phyloP scores from a whole-genome alignment of 2,113 vertebrate genomes.

The Eptesicus fuscus region DNA sequence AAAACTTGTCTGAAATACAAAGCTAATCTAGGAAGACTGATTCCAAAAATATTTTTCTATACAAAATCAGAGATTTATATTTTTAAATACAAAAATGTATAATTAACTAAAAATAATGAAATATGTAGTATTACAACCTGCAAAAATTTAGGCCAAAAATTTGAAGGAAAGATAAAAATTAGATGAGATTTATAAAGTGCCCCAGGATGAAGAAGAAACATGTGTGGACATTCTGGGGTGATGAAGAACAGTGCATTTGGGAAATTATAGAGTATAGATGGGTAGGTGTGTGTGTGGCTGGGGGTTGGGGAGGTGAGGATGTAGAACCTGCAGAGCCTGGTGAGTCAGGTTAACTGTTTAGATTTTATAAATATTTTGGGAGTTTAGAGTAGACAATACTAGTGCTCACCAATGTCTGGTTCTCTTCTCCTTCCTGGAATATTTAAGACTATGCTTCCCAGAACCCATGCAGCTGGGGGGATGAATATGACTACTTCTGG shows the following conservation, averaged over 20 bases:
- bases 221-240: background rate
- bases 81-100: background rate
- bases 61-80: background rate
- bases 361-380: background rate
- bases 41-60: background rate
- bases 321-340: background rate
- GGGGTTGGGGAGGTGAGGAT: background rate
- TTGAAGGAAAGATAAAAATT: slow-evolving; percentile 1
- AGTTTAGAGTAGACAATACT: background rate
- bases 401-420: background rate
- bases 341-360: background rate
- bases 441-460: background rate
- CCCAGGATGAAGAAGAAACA: background rate
- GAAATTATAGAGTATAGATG: background rate
- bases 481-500: background rate
- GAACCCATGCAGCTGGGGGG: background rate
- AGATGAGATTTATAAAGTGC: background rate
- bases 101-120: background rate
- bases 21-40: background rate
- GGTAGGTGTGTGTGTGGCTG: background rate
- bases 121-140: background rate
- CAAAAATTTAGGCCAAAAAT: background rate
- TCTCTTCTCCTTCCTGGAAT: background rate
- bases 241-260: background rate
- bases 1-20: background rate